A percentile compares a stretch with the other conserved stretches of the same genome.
Evolutionary conservation across 2,888 invertebrate genomes (phyloP).

Genomic region (Leucozona laternaria): DNA sequence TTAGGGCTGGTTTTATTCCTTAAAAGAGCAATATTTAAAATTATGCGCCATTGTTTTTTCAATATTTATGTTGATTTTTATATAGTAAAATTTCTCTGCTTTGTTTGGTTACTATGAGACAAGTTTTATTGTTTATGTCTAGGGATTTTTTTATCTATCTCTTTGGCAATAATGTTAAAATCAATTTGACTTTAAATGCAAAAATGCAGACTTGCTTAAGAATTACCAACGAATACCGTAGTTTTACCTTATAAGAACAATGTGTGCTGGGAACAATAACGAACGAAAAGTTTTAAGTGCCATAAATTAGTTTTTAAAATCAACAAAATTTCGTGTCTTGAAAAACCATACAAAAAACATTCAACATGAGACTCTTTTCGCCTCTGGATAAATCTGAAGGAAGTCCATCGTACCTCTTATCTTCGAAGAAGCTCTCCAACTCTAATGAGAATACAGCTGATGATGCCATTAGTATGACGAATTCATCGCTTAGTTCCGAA

Average conservation of each 20-base stretch:
- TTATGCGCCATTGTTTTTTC: no score
- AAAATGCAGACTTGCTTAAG: neutral
- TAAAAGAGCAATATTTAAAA: no score
- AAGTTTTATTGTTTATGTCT: no score
- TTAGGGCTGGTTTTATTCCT: no score
- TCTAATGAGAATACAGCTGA: slow-evolving; percentile 40
- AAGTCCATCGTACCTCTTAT: slow-evolving; percentile 65
- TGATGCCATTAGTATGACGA: slow-evolving; percentile 55
- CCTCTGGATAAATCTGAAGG: slow-evolving; percentile 76
- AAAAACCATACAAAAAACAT: slow-evolving; percentile 3
- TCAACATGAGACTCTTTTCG: slow-evolving; percentile 76
- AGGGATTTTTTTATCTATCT: no score
- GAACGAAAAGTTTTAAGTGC: neutral
- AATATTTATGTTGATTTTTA: no score
- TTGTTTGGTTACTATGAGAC: no score
- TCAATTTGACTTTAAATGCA: no score
- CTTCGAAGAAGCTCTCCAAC: slow-evolving; percentile 22
- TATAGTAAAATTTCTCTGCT: no score
- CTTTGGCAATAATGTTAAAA: no score
- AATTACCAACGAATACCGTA: slow-evolving; percentile 24
- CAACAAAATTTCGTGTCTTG: neutral
- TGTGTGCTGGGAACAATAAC: neutral
- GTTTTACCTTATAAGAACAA: slow-evolving; percentile 17
- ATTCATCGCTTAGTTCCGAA: slow-evolving; percentile 59
- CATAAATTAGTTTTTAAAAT: neutral